Base-by-base conservation (phyloP, 37 sponge, comb jelly and placozoan species). In the Halisarca cf. caerulea region DNA sequence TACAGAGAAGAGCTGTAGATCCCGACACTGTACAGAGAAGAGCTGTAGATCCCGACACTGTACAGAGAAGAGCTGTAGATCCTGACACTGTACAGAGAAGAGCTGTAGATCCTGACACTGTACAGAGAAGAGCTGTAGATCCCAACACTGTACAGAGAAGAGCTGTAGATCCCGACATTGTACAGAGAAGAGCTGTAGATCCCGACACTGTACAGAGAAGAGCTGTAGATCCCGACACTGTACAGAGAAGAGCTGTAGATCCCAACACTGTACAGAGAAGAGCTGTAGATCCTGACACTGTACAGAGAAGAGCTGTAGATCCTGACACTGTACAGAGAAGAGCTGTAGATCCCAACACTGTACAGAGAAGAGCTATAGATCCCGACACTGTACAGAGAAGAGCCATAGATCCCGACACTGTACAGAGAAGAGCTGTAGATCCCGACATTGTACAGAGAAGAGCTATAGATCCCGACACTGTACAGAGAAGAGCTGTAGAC, bases 261-360 rank as follows among this genome's bases (percentile, higher is more conserved):
- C 77, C 77, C 24, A 44, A 74, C 45, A 3, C 39, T 3, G 24
- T 4, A 21, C 77, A 44, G 23, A 40, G 43, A 4, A 39, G 77
- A 40, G 45, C 77, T 4, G 45, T 74, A 9, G 45, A 74, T 41
- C 45, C 77, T 15, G 77, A 74, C 25, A 6, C 37, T 8, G 40
- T 37, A 28, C 77, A 44, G 24, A 37, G 44, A 23, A 74, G 77
- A 40, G 77, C 77, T 7, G 77, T 74, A 20, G 77, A 74, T 74
- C 77, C 77, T 18, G 77, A 40, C 24, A 7, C 39, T 3, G 25
- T 28, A 15, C 45, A 44, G 23, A 37, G 45, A 3, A 74, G 77
- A 40, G 43, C 44, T 7, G 43, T 74, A 40, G 77, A 74, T 74
- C 77, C 77, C 9, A 44, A 71, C 41, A 17, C 37, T 38, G 40